Conservation (phyloP, 2,888 invertebrate genomes). For the Andricus quercusramuli region DNA sequence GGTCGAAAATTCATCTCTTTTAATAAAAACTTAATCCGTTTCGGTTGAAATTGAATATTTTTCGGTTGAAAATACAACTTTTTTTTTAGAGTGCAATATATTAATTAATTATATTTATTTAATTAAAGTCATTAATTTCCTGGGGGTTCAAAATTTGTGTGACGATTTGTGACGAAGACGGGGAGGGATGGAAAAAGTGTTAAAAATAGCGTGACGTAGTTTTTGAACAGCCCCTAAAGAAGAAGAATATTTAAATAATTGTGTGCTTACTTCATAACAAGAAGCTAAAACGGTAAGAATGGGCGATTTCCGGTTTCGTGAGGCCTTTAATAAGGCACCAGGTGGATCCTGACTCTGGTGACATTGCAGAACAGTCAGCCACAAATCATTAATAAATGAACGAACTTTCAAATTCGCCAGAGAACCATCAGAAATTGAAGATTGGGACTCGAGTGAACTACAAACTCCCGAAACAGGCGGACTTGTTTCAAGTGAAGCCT, state of each 20-base stretch:
- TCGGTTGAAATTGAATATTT: too few species aligned
- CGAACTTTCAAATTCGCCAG: neutral
- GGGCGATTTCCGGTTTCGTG: slow-evolving; percentile 82
- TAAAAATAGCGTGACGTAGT: too few species aligned
- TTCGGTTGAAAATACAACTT: too few species aligned
- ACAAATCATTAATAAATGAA: slow-evolving; percentile 77
- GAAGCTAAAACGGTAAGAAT: slow-evolving; percentile 84
- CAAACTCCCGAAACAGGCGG: neutral
- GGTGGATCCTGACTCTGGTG: slow-evolving; percentile 87
- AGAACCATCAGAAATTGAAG: neutral
- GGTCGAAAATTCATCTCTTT: too few species aligned
- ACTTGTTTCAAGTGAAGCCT: slow-evolving; percentile 42
- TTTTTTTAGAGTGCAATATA: too few species aligned
- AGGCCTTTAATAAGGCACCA: slow-evolving; percentile 82
- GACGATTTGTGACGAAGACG: too few species aligned
- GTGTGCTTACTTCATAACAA: slow-evolving; percentile 85
- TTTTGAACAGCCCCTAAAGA: too few species aligned
- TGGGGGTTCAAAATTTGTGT: too few species aligned
- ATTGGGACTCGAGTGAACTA: neutral
- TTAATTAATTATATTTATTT: too few species aligned
- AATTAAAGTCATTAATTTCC: too few species aligned
- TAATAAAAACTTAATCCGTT: too few species aligned
- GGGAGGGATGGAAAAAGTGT: too few species aligned
- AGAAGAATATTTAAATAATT: neutral
- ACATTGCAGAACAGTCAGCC: slow-evolving; percentile 84